Evolutionary conservation across 2,888 invertebrate species (phyloP).

Genomic region (Craniophora ligustri): DNA sequence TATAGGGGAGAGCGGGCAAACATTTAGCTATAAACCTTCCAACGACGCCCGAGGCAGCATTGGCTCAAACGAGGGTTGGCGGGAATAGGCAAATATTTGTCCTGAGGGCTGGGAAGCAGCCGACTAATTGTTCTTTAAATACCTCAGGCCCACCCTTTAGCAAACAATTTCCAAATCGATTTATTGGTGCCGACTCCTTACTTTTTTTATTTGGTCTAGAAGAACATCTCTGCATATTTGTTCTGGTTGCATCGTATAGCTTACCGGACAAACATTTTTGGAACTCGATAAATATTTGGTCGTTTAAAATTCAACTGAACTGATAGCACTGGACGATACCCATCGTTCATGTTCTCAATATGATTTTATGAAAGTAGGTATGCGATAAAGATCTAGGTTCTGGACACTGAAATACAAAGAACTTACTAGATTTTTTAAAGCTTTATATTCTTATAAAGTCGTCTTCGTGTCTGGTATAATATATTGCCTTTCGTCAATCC

Average conservation of each 20-base stretch:
- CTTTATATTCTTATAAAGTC: too few relatives aligned
- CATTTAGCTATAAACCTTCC: slow-evolving; percentile 81
- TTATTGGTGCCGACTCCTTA: slow-evolving; percentile 77
- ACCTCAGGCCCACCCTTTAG: slow-evolving; percentile 80
- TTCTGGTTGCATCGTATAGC: slow-evolving; percentile 61
- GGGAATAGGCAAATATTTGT: slow-evolving; percentile 87
- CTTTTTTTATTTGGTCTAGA: slow-evolving; percentile 70
- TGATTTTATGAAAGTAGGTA: too few relatives aligned
- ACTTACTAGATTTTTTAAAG: too few relatives aligned
- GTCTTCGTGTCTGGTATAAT: too few relatives aligned
- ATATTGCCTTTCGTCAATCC: too few relatives aligned
- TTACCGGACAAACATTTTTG: slow-evolving; percentile 75
- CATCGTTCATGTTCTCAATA: too few relatives aligned
- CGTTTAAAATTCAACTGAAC: slow-evolving; percentile 47
- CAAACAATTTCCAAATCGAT: slow-evolving; percentile 85
- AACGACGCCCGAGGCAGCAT: slow-evolving; percentile 80
- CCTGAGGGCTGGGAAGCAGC: slow-evolving; percentile 82
- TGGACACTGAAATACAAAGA: too few relatives aligned
- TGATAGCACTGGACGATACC: slow-evolving; percentile 21
- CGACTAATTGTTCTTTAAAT: slow-evolving; percentile 88
- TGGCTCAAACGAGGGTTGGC: slow-evolving; percentile 83
- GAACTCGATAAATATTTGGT: slow-evolving; percentile 68
- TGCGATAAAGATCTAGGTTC: too few relatives aligned
- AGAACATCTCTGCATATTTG: slow-evolving; percentile 59
- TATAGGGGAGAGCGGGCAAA: slow-evolving; percentile 81